A percentile compares a stretch with the other conserved stretches of the same genome.
These are phyloP conservation scores for Drosophila kanekoi DNA, from an alignment of 2,888 invertebrate species.

Conservation along the genomic window DNA sequence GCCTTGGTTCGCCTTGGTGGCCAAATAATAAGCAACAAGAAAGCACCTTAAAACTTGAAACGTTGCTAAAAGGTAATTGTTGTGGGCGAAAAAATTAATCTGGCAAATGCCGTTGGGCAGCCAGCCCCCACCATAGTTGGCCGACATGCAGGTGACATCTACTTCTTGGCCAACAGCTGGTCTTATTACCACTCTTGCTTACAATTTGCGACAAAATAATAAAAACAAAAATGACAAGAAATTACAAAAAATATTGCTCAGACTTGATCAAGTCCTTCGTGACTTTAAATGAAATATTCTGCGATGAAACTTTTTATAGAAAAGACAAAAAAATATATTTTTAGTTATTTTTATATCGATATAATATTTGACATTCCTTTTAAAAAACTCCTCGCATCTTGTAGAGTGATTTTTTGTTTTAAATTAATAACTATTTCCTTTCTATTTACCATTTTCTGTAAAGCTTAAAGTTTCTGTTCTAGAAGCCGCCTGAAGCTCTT, in stretches of 20 bases:
- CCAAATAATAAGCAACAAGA: slow-evolving; percentile 36
- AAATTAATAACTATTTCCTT: no score
- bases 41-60: slow-evolving; percentile 37
- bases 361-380: no score
- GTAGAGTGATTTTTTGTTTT: no score
- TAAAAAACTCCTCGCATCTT: no score
- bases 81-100: slow-evolving; percentile 45
- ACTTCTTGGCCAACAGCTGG: slow-evolving; percentile 48
- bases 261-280: no score
- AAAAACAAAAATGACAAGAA: neutral
- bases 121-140: neutral
- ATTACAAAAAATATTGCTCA: neutral
- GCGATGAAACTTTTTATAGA: no score
- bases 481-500: no score
- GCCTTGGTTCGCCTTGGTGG: slow-evolving; percentile 24
- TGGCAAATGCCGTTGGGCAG: slow-evolving; percentile 41
- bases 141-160: slow-evolving; percentile 41
- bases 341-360: no score
- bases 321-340: no score
- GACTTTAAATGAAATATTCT: no score
- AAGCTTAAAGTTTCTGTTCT: neutral
- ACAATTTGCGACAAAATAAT: slow-evolving; percentile 10
- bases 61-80: slow-evolving; percentile 48
- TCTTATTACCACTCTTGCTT: slow-evolving; percentile 24
- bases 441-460: no score